Evolutionary conservation across 2,113 vertebrate genomes (phyloP), one percentile per base, ranked within the genome.

Genomic region (Otolemur garnettii): DNA sequence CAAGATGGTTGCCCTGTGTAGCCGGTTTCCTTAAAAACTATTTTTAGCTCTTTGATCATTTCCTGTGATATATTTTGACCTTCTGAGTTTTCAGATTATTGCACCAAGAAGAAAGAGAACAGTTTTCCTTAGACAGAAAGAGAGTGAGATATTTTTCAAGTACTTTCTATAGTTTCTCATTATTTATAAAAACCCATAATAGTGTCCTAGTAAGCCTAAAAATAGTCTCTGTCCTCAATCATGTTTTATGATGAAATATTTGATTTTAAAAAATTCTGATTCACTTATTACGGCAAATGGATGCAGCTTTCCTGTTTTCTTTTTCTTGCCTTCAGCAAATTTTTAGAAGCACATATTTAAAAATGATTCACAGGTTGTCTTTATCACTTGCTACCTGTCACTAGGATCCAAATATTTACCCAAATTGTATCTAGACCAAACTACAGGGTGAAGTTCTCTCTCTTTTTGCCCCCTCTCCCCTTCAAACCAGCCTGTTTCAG

Each of bases 81-180:
- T 97, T 95, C 92, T 92, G 84, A 97, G 94, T 57, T 59, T 90
- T 97, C 95, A 90, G 93, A 96, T 91, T 97, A 94, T 96, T 98
- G 97, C 97, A 96, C 96, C 97, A 95, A 97, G 94, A 93, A 95
- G 91, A 97, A 96, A 60, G 92, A 95, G 72, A 68, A 50, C 66
- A 93, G 75, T 95, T 97, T 96, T 97, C 55, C 78, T 96, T 81
- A 95, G 35, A 71, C 59, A 93, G 91, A 75, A 80, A 97, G 35
- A 87, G 26, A 82, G 78, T 72, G 89, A 60, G 89, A 96, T 38
- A 94, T 0, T 91, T 77, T 87, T 97, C 96, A 96, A 96, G 97
- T 97, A 98, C 84, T 92, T 97, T 95, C 96, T 95, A 97, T 59
- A 80, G 66, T 82, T 88, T 79, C 38, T 90, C 89, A 64, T 75